These are phyloP conservation scores for Habrosyne pyritoides DNA, from an alignment of 2,888 invertebrate genomes.

Conservation along the genomic window DNA sequence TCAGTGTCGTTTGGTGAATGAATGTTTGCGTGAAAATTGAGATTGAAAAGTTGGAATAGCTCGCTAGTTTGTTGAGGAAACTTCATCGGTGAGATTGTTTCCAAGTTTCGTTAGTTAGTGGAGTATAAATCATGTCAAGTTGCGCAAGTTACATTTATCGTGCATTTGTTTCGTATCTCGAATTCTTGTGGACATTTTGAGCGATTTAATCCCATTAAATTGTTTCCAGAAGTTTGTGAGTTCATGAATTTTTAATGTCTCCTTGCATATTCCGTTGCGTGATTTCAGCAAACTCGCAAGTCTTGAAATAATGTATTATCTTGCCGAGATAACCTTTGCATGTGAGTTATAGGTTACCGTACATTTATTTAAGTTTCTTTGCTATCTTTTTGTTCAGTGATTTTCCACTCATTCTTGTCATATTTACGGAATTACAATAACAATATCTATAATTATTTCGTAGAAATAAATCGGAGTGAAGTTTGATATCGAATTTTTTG, in stretches of 20 bases:
- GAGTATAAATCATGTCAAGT: slow-evolving; percentile 9
- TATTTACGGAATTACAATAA: no score
- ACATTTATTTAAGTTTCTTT: no score
- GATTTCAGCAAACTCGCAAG: background rate
- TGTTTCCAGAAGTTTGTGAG: background rate
- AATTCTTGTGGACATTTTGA: slow-evolving; percentile 2
- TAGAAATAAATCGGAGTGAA: no score
- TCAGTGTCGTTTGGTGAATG: slow-evolving; percentile 49
- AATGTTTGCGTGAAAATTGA: slow-evolving; percentile 29
- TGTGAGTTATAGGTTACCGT: background rate
- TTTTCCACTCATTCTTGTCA: no score
- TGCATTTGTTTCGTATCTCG: slow-evolving; percentile 6
- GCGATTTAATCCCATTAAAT: background rate
- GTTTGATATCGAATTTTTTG: no score
- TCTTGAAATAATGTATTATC: background rate
- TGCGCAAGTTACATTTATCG: slow-evolving; percentile 6
- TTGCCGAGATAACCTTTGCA: background rate
- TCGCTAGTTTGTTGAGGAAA: slow-evolving; percentile 17
- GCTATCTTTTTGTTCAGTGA: no score
- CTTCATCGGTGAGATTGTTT: slow-evolving; percentile 9
- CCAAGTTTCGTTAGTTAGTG: slow-evolving; percentile 12
- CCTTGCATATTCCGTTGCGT: background rate
- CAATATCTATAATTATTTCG: no score
- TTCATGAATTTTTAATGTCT: background rate
- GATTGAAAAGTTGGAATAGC: slow-evolving; percentile 15